These are phyloP conservation scores for Blastomussa wellsi DNA, from an alignment of 92 coral and sea anemone species.

Conservation along the genomic window DNA sequence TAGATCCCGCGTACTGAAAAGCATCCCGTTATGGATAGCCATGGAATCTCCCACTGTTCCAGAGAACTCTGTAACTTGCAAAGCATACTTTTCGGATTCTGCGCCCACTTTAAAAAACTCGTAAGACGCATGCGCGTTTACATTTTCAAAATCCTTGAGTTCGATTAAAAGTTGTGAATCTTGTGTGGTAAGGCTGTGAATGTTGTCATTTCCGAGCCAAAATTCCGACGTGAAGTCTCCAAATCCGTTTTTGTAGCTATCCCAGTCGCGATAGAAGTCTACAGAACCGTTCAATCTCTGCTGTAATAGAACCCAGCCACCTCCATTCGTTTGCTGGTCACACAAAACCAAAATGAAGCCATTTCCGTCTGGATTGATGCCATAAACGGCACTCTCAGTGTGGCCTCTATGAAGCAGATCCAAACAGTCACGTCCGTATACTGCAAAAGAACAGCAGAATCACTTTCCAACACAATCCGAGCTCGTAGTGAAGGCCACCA, in stretches of 20 bases:
- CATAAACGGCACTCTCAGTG: conserved; percentile 40
- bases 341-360: conserved; percentile 42
- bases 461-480: not conserved
- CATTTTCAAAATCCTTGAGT: conserved; percentile 29
- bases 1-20: conserved; percentile 48
- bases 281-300: conserved; percentile 54
- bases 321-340: conserved; percentile 73
- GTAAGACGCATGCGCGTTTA: conserved; percentile 47
- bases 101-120: conserved; percentile 33
- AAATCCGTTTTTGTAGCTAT: conserved; percentile 59
- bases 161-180: conserved; percentile 46
- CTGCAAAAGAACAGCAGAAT: not conserved
- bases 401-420: conserved; percentile 68
- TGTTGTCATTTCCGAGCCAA: conserved; percentile 70
- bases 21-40: conserved; percentile 38
- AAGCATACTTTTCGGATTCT: conserved; percentile 19
- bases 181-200: conserved; percentile 39
- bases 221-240: conserved; percentile 55
- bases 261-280: conserved; percentile 54
- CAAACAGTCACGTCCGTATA: conserved; percentile 58
- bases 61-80: conserved; percentile 28
- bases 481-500: not conserved
- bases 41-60: conserved; percentile 64
- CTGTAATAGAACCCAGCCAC: conserved; percentile 72
- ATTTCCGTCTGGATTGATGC: conserved; percentile 41